A percentile compares a stretch with the other conserved stretches of the same genome.
Conservation (phyloP, 2,113 vertebrate species). For the Zosterops pallidus region DNA sequence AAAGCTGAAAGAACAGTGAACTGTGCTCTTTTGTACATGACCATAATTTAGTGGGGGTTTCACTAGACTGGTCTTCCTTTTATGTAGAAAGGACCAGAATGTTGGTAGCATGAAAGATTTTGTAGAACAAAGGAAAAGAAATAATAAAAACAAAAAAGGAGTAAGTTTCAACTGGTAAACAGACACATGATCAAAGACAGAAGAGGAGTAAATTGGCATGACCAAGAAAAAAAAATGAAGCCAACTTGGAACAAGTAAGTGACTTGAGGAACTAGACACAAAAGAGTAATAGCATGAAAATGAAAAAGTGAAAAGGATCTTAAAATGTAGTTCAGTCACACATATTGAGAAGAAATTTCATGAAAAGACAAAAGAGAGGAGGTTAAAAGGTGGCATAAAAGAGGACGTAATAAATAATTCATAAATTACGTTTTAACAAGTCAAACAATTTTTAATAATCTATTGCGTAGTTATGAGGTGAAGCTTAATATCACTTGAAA, state of each 20-base stretch:
- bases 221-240: background rate
- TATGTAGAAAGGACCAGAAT: background rate
- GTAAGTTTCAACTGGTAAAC: background rate
- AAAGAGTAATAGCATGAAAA: background rate
- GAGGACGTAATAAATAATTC: background rate
- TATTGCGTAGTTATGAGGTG: rapidly evolving
- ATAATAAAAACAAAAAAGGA: background rate
- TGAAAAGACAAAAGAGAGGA: background rate
- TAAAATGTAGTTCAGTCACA: background rate
- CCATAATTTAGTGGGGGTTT: background rate
- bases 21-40: background rate
- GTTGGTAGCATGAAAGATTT: background rate
- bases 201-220: background rate
- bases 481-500: background rate
- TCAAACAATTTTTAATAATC: background rate
- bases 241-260: background rate
- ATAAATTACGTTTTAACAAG: background rate
- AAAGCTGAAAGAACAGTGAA: background rate
- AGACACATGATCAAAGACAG: background rate
- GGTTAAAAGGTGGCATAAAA: background rate
- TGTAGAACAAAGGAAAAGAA: background rate
- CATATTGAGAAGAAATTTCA: background rate
- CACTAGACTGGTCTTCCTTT: background rate
- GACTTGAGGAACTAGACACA: background rate
- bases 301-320: background rate